Conservation (phyloP, 1,140 invertebrate genomes). For the Bursaphelenchus mucronatus region DNA sequence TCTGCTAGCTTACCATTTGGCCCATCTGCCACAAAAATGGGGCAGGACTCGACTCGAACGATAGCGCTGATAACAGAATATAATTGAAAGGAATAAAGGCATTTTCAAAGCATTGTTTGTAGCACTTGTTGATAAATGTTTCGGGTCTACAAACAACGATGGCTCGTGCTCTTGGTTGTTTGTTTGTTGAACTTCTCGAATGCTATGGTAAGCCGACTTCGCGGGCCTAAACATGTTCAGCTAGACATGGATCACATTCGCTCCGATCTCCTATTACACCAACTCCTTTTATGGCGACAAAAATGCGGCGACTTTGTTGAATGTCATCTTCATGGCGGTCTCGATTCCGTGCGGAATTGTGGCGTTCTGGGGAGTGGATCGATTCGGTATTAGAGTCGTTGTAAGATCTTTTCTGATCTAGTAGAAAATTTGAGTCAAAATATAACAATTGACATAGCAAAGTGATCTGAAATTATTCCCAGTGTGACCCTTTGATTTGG, state of each 20-base stretch:
- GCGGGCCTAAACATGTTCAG: neutral
- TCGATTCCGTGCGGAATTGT: constrained; percentile 63
- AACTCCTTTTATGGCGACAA: constrained; percentile 61
- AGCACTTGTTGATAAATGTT: no score
- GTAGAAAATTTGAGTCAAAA: neutral
- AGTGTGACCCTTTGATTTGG: neutral
- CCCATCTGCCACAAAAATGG: neutral
- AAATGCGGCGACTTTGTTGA: constrained; percentile 62
- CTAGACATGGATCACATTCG: constrained; percentile 65
- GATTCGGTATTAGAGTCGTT: constrained; percentile 62
- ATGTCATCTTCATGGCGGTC: constrained; percentile 63
- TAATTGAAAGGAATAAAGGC: neutral
- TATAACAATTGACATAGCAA: neutral
- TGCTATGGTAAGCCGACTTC: constrained; percentile 61
- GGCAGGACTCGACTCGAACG: constrained; percentile 4
- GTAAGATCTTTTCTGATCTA: constrained; percentile 53
- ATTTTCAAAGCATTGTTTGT: neutral
- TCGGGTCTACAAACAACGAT: constrained; percentile 52
- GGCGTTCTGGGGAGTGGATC: constrained; percentile 64
- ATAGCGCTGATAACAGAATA: constrained; percentile 7
- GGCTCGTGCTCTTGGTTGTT: constrained; percentile 62
- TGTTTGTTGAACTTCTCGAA: constrained; percentile 63
- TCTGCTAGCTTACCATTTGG: constrained; percentile 42
- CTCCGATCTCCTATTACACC: constrained; percentile 63
- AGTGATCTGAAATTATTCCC: neutral